A percentile compares a stretch with the other conserved stretches of the same genome.
These are phyloP conservation scores for Semnopithecus entellus DNA, from an alignment of 2,113 vertebrate genomes.

Conservation along the genomic window DNA sequence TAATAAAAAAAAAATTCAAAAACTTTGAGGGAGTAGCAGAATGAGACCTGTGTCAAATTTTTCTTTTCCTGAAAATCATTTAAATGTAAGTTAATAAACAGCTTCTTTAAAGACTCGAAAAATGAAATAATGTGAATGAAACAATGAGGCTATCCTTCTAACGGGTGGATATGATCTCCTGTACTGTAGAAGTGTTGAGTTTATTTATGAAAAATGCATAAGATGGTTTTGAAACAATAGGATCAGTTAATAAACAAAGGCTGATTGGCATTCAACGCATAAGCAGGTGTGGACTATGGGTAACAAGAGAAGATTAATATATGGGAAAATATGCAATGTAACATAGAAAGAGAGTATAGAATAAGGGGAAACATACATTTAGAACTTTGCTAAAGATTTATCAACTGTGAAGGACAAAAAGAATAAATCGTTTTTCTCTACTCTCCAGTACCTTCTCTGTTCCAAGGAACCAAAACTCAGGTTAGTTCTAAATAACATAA, in stretches of 20 bases:
- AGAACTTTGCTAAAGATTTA: not conserved
- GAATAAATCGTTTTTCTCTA: not conserved
- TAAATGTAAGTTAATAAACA: not conserved
- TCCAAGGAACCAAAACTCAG: not conserved
- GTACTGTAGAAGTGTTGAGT: not conserved
- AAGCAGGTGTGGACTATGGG: not conserved
- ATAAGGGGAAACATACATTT: not conserved
- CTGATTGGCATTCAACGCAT: not conserved
- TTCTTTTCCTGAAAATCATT: not conserved
- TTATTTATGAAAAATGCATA: not conserved
- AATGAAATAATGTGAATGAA: not conserved
- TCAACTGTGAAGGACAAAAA: not conserved
- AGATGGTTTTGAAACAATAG: not conserved
- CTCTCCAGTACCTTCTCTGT: not conserved
- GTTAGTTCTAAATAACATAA: not conserved
- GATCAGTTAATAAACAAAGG: not conserved
- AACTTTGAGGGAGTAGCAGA: not conserved
- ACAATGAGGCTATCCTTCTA: not conserved
- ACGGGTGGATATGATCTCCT: not conserved
- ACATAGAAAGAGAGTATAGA: not conserved
- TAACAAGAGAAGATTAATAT: not conserved
- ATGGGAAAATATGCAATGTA: not conserved
- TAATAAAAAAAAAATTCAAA: not conserved
- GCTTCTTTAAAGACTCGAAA: not conserved
- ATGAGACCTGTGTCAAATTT: not conserved